Evolutionary conservation across 2,888 invertebrate genomes (phyloP).

Genomic region (Stenoptilia bipunctidactyla): DNA sequence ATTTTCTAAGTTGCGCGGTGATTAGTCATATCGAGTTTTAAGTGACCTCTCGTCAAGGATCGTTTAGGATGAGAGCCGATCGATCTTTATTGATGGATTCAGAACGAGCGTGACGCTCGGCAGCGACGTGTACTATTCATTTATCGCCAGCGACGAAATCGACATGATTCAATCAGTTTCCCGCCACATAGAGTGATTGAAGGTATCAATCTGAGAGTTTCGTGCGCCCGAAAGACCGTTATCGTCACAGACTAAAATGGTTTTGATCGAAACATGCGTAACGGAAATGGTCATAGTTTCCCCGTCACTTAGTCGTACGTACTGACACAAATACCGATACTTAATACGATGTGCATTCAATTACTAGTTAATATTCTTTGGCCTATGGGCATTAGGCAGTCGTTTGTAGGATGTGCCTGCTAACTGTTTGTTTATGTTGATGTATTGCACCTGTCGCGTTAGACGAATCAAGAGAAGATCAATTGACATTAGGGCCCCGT

Average conservation of each 20-base stretch:
- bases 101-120: slow-evolving; percentile 51
- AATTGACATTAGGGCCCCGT: slow-evolving; percentile 16
- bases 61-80: slow-evolving; percentile 30
- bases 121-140: slow-evolving; percentile 46
- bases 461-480: slow-evolving; percentile 1
- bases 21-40: neutral
- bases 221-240: slow-evolving; percentile 59
- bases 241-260: slow-evolving; percentile 44
- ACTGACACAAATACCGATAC: slow-evolving; percentile 58
- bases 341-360: slow-evolving; percentile 50
- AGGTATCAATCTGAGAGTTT: slow-evolving; percentile 62
- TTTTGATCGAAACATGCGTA: slow-evolving; percentile 56
- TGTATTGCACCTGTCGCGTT: slow-evolving; percentile 23
- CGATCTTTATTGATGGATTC: slow-evolving; percentile 28
- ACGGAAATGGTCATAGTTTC: slow-evolving; percentile 60
- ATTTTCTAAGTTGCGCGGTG: no score
- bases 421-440: slow-evolving; percentile 23
- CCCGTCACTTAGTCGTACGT: slow-evolving; percentile 44
- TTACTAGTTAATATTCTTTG: slow-evolving; percentile 40
- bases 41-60: slow-evolving; percentile 9
- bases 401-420: slow-evolving; percentile 23
- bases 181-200: slow-evolving; percentile 56
- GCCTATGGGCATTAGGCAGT: slow-evolving; percentile 36
- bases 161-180: slow-evolving; percentile 67
- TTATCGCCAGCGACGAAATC: slow-evolving; percentile 47